Conservation (phyloP, 2,797 vertebrate species). For the Brachyalestes nurse region DNA sequence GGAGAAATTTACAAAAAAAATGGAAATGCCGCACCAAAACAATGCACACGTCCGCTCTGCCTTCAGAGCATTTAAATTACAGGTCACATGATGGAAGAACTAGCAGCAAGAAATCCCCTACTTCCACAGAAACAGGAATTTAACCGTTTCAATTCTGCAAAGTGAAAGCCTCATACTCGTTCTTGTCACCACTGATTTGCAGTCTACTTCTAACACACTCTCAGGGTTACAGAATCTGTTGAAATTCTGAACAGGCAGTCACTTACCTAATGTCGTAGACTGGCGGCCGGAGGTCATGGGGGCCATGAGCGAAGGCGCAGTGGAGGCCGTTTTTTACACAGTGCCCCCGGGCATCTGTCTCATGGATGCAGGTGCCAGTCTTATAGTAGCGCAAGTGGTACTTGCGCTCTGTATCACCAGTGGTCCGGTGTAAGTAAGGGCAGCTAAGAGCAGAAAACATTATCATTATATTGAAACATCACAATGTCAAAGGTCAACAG, state of each 20-base stretch:
- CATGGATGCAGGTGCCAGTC: slow-evolving; percentile 94
- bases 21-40: background rate
- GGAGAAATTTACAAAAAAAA: background rate
- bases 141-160: background rate
- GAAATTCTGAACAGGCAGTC: background rate
- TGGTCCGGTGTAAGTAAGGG: slow-evolving; percentile 92
- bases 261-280: slow-evolving; percentile 90
- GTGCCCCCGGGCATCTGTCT: slow-evolving; percentile 91
- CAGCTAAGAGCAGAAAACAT: slow-evolving; percentile 76
- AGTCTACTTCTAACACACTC: background rate
- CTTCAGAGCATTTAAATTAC: slow-evolving; percentile 8
- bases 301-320: slow-evolving; percentile 95
- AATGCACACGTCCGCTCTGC: background rate
- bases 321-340: slow-evolving; percentile 94
- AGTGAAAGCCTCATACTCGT: background rate
- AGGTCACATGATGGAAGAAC: background rate
- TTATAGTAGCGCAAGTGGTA: slow-evolving; percentile 97
- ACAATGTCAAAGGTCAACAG: background rate
- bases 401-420: slow-evolving; percentile 94
- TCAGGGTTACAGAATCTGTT: background rate
- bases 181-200: background rate
- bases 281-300: slow-evolving; percentile 90
- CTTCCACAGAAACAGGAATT: slow-evolving; percentile 43
- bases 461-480: background rate
- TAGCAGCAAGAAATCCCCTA: slow-evolving; percentile 22